Conservation (phyloP, 2,797 vertebrate species). For the Gorsachius magnificus region DNA sequence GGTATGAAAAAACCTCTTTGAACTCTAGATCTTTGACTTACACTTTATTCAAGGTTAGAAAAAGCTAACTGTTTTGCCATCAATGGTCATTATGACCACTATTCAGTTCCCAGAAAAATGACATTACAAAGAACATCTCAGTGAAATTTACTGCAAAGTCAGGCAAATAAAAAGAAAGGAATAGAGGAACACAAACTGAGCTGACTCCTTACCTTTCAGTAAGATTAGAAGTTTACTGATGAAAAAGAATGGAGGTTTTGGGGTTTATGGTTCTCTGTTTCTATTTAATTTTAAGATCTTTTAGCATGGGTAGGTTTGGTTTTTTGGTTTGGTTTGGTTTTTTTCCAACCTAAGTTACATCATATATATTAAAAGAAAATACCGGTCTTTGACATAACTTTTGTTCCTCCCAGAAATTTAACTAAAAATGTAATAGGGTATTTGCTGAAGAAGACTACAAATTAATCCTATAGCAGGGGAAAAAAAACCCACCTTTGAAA, state of each 20-base stretch:
- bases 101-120: not conserved
- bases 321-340: not conserved
- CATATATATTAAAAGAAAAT: not conserved
- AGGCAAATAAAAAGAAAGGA: not conserved
- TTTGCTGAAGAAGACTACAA: not conserved
- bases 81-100: not conserved
- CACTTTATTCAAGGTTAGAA: not conserved
- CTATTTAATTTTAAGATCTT: not conserved
- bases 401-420: not conserved
- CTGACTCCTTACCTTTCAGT: not conserved
- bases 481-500: not conserved
- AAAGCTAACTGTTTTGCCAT: not conserved
- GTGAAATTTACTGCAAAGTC: not conserved
- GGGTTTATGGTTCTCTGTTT: not conserved
- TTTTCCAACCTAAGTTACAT: not conserved
- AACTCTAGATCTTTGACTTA: not conserved
- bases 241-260: not conserved
- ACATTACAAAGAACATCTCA: not conserved
- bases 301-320: not conserved
- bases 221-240: not conserved
- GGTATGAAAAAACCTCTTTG: not conserved
- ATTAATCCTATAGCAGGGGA: not conserved
- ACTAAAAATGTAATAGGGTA: not conserved
- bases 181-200: not conserved
- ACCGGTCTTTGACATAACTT: not conserved